phyloP scores from a whole-genome alignment of 2,113 vertebrate genomes.

The Acanthochromis polyacanthus region DNA sequence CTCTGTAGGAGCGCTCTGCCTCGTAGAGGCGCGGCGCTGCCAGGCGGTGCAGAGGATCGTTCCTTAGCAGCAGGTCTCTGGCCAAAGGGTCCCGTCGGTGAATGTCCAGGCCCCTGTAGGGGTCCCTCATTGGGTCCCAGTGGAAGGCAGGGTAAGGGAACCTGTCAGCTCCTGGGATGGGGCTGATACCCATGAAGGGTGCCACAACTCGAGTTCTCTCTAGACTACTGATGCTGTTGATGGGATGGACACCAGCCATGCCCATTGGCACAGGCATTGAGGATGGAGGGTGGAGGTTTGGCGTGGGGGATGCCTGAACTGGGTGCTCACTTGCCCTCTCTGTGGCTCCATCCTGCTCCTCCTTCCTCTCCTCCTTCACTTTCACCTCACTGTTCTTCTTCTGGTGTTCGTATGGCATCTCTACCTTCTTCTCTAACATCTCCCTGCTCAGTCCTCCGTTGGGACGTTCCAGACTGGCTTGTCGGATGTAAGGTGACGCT shows the following conservation, averaged over 20 bases:
- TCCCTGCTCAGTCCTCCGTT: conserved; percentile 90
- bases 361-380: conserved; percentile 96
- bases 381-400: conserved; percentile 94
- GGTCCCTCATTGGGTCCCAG: conserved; percentile 98
- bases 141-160: conserved; percentile 97
- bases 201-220: conserved; percentile 97
- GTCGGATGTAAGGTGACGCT: conserved; percentile 90
- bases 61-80: conserved; percentile 91
- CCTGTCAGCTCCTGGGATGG: conserved; percentile 94
- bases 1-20: conserved; percentile 93
- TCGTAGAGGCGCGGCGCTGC: conserved; percentile 90
- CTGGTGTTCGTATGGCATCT: conserved; percentile 88
- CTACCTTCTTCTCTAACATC: conserved; percentile 88
- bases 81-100: conserved; percentile 87
- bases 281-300: conserved; percentile 88
- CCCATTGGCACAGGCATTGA: conserved; percentile 92
- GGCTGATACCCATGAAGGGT: conserved; percentile 97
- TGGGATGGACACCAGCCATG: conserved; percentile 92
- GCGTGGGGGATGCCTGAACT: conserved; percentile 82
- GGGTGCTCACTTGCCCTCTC: conserved; percentile 86
- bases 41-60: conserved; percentile 93
- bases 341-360: conserved; percentile 90
- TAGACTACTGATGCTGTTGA: conserved; percentile 92
- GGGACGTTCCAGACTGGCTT: conserved; percentile 82
- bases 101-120: conserved; percentile 94